These are phyloP conservation scores for Parus major DNA, from an alignment of 2,113 vertebrate genomes.

Conservation along the genomic window DNA sequence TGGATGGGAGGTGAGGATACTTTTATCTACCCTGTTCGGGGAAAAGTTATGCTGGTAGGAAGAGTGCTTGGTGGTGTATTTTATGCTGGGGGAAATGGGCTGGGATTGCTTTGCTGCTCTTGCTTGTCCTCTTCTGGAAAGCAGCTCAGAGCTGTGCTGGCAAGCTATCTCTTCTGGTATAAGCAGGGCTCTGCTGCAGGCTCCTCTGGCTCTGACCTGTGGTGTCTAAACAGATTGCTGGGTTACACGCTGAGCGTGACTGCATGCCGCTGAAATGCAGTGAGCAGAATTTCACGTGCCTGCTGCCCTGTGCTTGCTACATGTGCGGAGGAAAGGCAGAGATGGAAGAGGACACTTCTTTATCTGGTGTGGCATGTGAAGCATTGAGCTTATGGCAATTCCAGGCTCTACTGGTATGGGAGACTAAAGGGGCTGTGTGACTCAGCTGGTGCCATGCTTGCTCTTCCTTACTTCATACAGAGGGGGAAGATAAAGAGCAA, in stretches of 20 bases:
- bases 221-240: slow-evolving; percentile 24
- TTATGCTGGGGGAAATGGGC: background rate
- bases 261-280: background rate
- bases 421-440: slow-evolving; percentile 4
- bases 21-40: background rate
- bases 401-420: background rate
- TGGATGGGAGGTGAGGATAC: background rate
- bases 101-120: background rate
- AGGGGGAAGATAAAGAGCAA: background rate
- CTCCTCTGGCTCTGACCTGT: background rate
- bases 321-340: background rate
- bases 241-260: background rate
- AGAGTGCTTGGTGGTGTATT: background rate
- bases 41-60: background rate
- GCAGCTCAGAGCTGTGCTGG: background rate
- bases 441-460: slow-evolving; percentile 2
- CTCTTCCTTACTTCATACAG: background rate
- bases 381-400: slow-evolving; percentile 1
- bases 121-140: background rate
- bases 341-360: background rate
- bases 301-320: background rate
- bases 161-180: background rate
- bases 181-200: slow-evolving; percentile 3
- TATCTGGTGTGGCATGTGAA: slow-evolving; percentile 2
- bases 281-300: background rate